phyloP scores from a whole-genome alignment of 2,113 vertebrate genomes.

The Gila orcuttii region DNA sequence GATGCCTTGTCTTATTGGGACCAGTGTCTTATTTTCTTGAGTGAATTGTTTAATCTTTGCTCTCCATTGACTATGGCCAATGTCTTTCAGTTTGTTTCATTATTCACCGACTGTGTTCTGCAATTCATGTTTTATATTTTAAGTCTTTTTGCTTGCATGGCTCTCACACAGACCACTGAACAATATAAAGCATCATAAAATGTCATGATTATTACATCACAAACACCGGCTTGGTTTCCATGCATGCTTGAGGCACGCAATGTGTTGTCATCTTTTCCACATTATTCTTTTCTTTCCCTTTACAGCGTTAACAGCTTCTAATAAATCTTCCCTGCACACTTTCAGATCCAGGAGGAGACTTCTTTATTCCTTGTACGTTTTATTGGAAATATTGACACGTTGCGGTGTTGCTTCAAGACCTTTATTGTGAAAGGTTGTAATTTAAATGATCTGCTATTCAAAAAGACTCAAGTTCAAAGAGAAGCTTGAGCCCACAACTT shows the following conservation, averaged over 20 bases:
- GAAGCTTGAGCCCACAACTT: background rate
- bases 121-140: conserved; percentile 41
- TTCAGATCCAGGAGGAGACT: conserved; percentile 46
- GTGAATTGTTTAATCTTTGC: background rate
- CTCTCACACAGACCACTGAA: conserved; percentile 50
- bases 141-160: conserved; percentile 48
- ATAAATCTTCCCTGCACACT: conserved; percentile 54
- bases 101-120: background rate
- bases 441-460: conserved; percentile 36
- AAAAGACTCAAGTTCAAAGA: conserved; percentile 17
- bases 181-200: conserved; percentile 53
- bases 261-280: conserved; percentile 57
- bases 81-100: background rate
- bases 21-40: background rate
- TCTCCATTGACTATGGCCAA: background rate
- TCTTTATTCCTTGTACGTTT: conserved; percentile 37
- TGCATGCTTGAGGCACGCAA: conserved; percentile 40
- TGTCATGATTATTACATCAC: conserved; percentile 59
- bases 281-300: conserved; percentile 44
- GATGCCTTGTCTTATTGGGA: background rate
- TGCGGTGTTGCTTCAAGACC: conserved; percentile 33
- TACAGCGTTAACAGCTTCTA: conserved; percentile 45
- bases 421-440: conserved; percentile 40
- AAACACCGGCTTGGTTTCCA: conserved; percentile 45
- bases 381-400: conserved; percentile 43